These are phyloP conservation scores for Megalonaias nervosa DNA, from an alignment of 1,140 invertebrate species.

Conservation along the genomic window DNA sequence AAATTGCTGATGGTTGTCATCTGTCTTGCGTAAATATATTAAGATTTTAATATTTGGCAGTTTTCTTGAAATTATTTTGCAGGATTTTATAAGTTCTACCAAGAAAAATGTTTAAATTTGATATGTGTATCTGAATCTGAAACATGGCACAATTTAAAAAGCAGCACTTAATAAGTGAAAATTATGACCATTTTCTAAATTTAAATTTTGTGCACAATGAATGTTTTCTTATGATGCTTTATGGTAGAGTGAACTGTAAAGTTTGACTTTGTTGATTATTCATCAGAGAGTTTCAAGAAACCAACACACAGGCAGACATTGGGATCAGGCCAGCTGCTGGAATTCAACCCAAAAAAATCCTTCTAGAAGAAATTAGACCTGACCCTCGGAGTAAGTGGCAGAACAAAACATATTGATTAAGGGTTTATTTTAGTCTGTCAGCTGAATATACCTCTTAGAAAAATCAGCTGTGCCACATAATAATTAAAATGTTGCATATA, in stretches of 20 bases:
- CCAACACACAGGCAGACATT: constrained; percentile 65
- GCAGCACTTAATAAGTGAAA: too few relatives aligned
- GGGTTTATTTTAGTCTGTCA: neutral
- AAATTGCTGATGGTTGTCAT: too few relatives aligned
- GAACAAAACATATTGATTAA: neutral
- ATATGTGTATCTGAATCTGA: too few relatives aligned
- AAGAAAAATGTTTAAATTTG: too few relatives aligned
- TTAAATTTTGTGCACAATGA: neutral
- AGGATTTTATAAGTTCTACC: too few relatives aligned
- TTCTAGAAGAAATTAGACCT: constrained; percentile 58
- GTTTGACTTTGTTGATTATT: neutral
- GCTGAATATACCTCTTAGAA: neutral
- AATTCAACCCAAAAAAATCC: constrained; percentile 58
- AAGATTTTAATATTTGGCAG: too few relatives aligned
- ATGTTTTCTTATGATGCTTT: neutral
- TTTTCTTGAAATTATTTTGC: too few relatives aligned
- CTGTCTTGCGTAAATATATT: too few relatives aligned
- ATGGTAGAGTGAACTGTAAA: neutral
- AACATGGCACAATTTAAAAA: too few relatives aligned
- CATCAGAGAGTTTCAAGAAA: constrained; percentile 60
- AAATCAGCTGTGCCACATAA: neutral
- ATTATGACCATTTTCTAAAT: neutral
- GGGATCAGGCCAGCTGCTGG: constrained; percentile 65
- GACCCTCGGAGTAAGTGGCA: constrained; percentile 60
- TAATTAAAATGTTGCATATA: neutral